Conservation (phyloP, 1,140 invertebrate species). For the Sesamia nonagrioides region DNA sequence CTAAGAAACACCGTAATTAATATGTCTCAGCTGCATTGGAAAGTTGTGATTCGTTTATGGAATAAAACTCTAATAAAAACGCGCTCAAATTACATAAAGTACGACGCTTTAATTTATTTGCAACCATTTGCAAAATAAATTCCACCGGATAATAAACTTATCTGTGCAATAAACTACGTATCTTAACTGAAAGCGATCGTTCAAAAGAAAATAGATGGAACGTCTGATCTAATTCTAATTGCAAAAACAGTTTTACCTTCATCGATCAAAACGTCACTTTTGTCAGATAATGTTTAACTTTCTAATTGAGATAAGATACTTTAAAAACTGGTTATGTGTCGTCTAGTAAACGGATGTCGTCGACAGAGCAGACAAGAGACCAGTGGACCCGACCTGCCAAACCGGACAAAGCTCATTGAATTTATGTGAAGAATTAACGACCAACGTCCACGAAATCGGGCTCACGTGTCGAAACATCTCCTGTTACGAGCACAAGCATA, state of each 20-base stretch:
- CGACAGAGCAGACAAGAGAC: conserved; percentile 45
- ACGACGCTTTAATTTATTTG: not conserved
- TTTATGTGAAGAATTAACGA: conserved; percentile 63
- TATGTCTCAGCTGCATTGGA: not conserved
- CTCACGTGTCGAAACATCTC: conserved; percentile 56
- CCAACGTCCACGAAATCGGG: conserved; percentile 49
- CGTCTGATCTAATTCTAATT: conserved; percentile 41
- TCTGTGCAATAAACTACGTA: conserved; percentile 17
- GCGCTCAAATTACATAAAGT: not conserved
- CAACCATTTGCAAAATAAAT: not conserved
- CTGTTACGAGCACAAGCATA: conserved; percentile 54
- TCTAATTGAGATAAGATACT: conserved; percentile 65
- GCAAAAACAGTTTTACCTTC: conserved; percentile 53
- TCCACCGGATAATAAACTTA: not conserved
- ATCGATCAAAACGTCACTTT: conserved; percentile 61
- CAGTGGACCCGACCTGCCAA: conserved; percentile 46
- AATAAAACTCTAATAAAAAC: not conserved
- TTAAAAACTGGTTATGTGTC: conserved; percentile 54
- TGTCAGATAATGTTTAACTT: conserved; percentile 62
- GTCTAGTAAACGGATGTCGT: conserved; percentile 60
- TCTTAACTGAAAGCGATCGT: conserved; percentile 15
- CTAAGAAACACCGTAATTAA: conserved; percentile 16
- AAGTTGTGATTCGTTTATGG: not conserved
- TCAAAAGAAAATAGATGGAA: conserved; percentile 28
- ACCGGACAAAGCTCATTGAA: conserved; percentile 61